Evolutionary conservation across 1,140 invertebrate species (phyloP), one percentile per base, ranked within the genome.

Genomic region (Helicoverpa armigera): DNA sequence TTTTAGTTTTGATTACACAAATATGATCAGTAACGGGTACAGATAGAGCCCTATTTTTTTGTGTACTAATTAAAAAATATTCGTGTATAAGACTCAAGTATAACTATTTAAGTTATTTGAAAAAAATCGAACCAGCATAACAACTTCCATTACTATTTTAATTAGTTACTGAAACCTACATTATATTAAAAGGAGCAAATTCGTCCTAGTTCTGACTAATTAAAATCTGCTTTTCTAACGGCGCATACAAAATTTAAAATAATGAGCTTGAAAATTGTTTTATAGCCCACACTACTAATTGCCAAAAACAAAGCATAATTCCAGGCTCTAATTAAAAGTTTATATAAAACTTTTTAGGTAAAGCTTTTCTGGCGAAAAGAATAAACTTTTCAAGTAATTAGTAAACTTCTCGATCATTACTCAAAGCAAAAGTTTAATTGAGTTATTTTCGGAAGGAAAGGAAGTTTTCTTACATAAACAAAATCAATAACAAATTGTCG

Each of bases 381-480:
- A 79, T 58, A 70, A 69, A 79, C 65, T 70, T 79, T 56, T 9
- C 9, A 73, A 73, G 70, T 31, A 73, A 73, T 73, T 73, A 73
- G 70, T 58, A 51, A 73, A 73, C 7, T 73, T 35, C 43, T 7
- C 43, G 18, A 54, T 58, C 23, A 73, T 58, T 69, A 69, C 58
- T 70, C 50, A 70, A 29, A 29, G 50, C n/a, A 70, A 53, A 70
- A 53, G 16, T 69, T 35, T 50, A 13, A 23, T 23, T n/a, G 11
- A 69, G 48, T 23, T 65, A 65, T 35, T 65, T 65, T 43, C 12
- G 23, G 61, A 60, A 60, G 16, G 29, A 23, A 60, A 60, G 16
- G 16, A 9, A 13, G 58, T 12, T 60, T 9, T 29, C 16, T 11
- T 12, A 60, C 18, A 29, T 60, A 9, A 60, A 23, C 11, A 60